Evolutionary conservation across 2,888 invertebrate species (phyloP).

Genomic region (Mylabris sibirica): DNA sequence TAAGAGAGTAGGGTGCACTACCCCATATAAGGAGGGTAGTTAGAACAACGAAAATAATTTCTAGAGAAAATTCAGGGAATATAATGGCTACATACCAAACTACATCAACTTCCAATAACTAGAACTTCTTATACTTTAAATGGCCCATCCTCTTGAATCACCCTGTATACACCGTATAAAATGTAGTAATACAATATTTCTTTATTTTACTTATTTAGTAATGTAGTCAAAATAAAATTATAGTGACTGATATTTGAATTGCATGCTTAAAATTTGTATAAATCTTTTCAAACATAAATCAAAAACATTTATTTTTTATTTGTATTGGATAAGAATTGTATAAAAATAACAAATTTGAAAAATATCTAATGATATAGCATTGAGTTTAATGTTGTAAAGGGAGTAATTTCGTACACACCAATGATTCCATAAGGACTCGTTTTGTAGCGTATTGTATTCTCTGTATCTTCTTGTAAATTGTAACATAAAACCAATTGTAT

Average conservation of each 20-base stretch:
- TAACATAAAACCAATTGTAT: conserved; percentile 6
- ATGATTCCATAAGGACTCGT: conserved; percentile 9
- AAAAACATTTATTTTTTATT: background rate
- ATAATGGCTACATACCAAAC: too few species aligned
- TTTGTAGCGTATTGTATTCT: background rate
- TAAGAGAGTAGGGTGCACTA: too few species aligned
- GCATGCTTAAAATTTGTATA: too few species aligned
- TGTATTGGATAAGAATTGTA: background rate
- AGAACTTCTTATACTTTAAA: too few species aligned
- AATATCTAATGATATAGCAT: background rate
- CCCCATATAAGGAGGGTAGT: too few species aligned
- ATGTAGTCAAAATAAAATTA: too few species aligned
- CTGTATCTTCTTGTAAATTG: background rate
- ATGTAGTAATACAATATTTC: background rate
- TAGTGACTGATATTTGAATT: too few species aligned
- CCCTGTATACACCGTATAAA: background rate
- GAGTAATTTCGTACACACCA: background rate
- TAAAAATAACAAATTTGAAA: background rate
- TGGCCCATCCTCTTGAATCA: too few species aligned
- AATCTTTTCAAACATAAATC: too few species aligned
- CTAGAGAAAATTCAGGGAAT: too few species aligned
- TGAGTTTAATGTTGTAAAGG: conserved; percentile 1
- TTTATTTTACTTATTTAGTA: background rate
- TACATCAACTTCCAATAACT: too few species aligned
- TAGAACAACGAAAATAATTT: too few species aligned